A percentile compares a stretch with the other conserved stretches of the same genome.
phyloP scores from a whole-genome alignment of 2,888 invertebrate species.

The Scaptodrosophila latifasciaeformis region DNA sequence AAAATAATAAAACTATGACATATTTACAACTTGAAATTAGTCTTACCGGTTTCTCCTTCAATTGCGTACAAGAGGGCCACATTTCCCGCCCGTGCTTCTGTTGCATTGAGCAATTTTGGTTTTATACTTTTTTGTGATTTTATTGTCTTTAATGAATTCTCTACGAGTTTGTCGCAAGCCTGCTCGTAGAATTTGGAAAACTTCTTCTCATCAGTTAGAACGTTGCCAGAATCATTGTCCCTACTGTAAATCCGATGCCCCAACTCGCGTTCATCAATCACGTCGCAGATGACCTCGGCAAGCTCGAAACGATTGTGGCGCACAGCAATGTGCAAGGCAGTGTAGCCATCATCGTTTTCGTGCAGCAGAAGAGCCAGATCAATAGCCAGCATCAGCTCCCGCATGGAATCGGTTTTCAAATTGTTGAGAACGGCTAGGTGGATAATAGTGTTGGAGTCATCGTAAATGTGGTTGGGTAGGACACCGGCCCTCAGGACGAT shows the following conservation, averaged over 20 bases:
- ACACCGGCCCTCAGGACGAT: conserved; percentile 51
- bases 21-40: neutral
- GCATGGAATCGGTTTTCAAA: conserved; percentile 46
- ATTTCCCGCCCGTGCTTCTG: conserved; percentile 66
- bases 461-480: conserved; percentile 54
- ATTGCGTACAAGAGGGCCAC: conserved; percentile 68
- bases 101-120: conserved; percentile 56
- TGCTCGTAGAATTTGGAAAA: conserved; percentile 53
- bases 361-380: conserved; percentile 56
- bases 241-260: conserved; percentile 40
- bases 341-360: conserved; percentile 70
- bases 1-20: neutral
- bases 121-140: conserved; percentile 38
- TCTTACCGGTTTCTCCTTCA: conserved; percentile 58
- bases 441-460: conserved; percentile 64
- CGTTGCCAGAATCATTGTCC: neutral
- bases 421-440: conserved; percentile 70
- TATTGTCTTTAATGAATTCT: conserved; percentile 2
- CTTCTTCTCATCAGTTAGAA: conserved; percentile 22
- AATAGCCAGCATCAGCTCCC: conserved; percentile 50
- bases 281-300: conserved; percentile 63
- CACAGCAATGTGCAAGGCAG: conserved; percentile 67
- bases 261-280: conserved; percentile 56
- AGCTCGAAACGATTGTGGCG: conserved; percentile 60
- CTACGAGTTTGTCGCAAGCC: conserved; percentile 42